Evolutionary conservation across 2,797 vertebrate genomes (phyloP), one percentile per base, ranked within the genome.

Genomic region (Epinephelus awoara): DNA sequence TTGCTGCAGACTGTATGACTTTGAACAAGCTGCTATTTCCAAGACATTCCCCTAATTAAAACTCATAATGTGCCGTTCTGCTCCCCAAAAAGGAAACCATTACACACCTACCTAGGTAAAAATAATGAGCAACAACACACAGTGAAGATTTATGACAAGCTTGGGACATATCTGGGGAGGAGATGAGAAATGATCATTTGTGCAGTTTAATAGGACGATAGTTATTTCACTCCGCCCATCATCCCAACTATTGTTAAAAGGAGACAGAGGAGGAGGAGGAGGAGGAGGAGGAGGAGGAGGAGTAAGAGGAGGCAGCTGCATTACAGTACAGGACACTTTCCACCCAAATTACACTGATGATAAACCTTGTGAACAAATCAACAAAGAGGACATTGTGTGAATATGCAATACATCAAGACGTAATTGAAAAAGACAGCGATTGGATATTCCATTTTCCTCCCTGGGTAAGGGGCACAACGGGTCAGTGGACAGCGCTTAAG

Each of bases 181-280:
- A 88, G 88, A 88, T 85, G 85, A 91, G 79, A 75, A 87, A 88
- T 14, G 46, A 86, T 88, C 63, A 90, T 86, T 83, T 85, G 67
- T 59, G 17, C 73, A 63, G 83, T 88, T 88, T 91, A 92, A 91
- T 85, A 65, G 69, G 74, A 84, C 44, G 18, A 42, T 40, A 42
- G 80, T 69, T 18, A 69, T 84, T 90, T 82, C 68, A 55, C 79
- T 84, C 77, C 42, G 10, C 72, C 77, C 68, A 75, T 75, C 79
- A 62, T 62, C 66, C 38, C n/a, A 64, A 80, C 61, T 63, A 56
- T 46, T 49, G n/a, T 71, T 46, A 78, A 76, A 70, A 34, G 15
- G 50, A 65, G 54, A 54, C 25, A 2, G 46, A 59, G n/a, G 8
- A 25, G 23, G 25, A 40, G 50, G 25, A 49, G 38, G n/a, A 23